Evolutionary conservation across 2,113 vertebrate species (phyloP), one percentile per base, ranked within the genome.

Genomic region (Gobiocypris rarus): DNA sequence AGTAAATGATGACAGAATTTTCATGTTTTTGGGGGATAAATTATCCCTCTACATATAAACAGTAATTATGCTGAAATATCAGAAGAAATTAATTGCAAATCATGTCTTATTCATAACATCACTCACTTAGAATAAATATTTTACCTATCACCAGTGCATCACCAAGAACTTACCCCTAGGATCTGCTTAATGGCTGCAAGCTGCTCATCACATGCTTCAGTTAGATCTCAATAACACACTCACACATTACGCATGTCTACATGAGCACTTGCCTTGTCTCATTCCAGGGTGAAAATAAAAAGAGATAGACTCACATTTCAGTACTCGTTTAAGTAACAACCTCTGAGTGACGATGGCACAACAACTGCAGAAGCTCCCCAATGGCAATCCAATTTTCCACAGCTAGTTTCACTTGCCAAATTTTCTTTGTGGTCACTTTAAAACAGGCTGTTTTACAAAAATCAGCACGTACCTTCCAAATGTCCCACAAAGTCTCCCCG

Each of bases 121-220:
- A 71, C 76, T 85, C 58, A 50, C 75, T 52, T 69, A 58, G 28
- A 17, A 85, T 81, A 85, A 63, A 85, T 85, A 74, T 81, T 81
- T 81, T 19, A 85, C 38, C 54, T 31, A 24, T 73, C 22, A 74
- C 24, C 38, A 63, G 67, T 24, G 26, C 76, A 84, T 71, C 69
- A 38, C 31, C 31, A 75, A n/a, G 31, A 59, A n/a, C 56, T 65
- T 28, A 84, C 52, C 52, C 17, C 77, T 31, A 34, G 76, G 17
- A 34, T 77, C 65, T 48, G 83, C 83, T 71, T 13, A 77, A 70
- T 9, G 59, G 34, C 82, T 14, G 13, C 45, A 31, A 58, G 63
- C 50, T 41, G 22, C 34, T 24, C 59, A 5, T 65, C 59, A 10
- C 78, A 65, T 69, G 43, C 43, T 50, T 50, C 45, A 69, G 14